Conservation (phyloP, 92 coral and sea anemone genomes). For the Nematostella vectensis region DNA sequence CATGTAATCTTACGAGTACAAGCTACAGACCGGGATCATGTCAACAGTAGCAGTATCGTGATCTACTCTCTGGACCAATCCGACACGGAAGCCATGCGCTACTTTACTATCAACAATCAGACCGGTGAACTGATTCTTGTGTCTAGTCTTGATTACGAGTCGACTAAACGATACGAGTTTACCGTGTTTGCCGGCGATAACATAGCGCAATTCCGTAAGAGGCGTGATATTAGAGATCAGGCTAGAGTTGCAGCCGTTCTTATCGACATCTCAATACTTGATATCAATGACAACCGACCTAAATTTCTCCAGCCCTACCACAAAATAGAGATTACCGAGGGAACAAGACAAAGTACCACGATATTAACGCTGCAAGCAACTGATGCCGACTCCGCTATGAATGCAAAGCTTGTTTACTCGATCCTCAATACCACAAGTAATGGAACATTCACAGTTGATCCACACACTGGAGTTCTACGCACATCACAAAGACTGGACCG, state of each 20-base stretch:
- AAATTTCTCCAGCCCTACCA: slow-evolving; percentile 26
- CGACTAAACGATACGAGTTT: slow-evolving; percentile 9
- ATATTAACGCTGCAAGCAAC: slow-evolving; percentile 38
- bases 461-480: slow-evolving; percentile 22
- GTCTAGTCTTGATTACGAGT: slow-evolving; percentile 23
- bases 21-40: too few species aligned
- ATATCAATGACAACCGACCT: slow-evolving; percentile 35
- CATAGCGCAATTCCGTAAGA: slow-evolving; percentile 30
- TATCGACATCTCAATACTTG: slow-evolving; percentile 13
- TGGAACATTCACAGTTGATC: slow-evolving; percentile 12
- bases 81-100: too few species aligned
- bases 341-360: slow-evolving; percentile 4
- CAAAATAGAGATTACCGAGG: slow-evolving; percentile 23
- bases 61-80: too few species aligned
- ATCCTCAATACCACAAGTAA: slow-evolving; percentile 6
- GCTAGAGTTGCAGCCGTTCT: slow-evolving; percentile 13
- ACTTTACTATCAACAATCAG: slow-evolving; percentile 9
- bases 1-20: background rate
- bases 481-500: slow-evolving; percentile 13
- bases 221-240: too few species aligned
- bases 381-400: slow-evolving; percentile 14
- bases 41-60: too few species aligned
- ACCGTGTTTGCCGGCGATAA: slow-evolving; percentile 15
- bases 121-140: slow-evolving; percentile 19
- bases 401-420: slow-evolving; percentile 18